phyloP scores from a whole-genome alignment of 2,113 vertebrate species.

The Albula goreensis region DNA sequence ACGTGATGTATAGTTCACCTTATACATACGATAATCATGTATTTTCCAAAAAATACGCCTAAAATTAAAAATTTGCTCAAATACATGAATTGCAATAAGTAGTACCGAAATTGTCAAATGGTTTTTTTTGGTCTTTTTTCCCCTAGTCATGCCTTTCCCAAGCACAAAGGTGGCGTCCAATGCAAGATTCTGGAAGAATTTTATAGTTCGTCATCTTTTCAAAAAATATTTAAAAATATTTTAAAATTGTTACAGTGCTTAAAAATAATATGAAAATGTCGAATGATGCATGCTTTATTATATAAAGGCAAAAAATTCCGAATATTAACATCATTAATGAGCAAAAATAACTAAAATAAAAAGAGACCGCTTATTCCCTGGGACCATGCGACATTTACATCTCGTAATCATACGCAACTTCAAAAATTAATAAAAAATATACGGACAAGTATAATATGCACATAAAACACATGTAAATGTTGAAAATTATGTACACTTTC shows the following conservation, averaged over 20 bases:
- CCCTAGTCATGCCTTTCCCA: constrained; percentile 65
- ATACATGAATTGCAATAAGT: neutral
- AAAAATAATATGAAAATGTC: constrained; percentile 62
- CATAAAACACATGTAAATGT: constrained; percentile 71
- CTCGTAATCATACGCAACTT: constrained; percentile 53
- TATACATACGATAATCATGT: neutral
- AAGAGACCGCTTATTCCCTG: constrained; percentile 35
- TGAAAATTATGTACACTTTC: constrained; percentile 15
- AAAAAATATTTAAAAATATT: constrained; percentile 96
- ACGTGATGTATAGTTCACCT: neutral
- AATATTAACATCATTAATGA: constrained; percentile 3
- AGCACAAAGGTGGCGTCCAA: constrained; percentile 90
- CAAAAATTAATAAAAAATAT: constrained; percentile 85
- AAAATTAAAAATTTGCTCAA: neutral
- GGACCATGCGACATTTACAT: constrained; percentile 59
- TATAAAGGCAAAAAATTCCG: constrained; percentile 11
- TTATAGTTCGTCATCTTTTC: constrained; percentile 98
- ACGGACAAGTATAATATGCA: constrained; percentile 33
- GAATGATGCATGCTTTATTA: constrained; percentile 49
- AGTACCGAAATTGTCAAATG: constrained; percentile 7
- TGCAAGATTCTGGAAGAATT: constrained; percentile 72
- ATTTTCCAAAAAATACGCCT: neutral
- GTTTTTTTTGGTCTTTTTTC: constrained; percentile 16
- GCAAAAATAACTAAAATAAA: constrained; percentile 52
- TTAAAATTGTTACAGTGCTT: constrained; percentile 72